These are phyloP conservation scores for Drosophila melanica DNA, from an alignment of 1,140 invertebrate species.

Conservation along the genomic window DNA sequence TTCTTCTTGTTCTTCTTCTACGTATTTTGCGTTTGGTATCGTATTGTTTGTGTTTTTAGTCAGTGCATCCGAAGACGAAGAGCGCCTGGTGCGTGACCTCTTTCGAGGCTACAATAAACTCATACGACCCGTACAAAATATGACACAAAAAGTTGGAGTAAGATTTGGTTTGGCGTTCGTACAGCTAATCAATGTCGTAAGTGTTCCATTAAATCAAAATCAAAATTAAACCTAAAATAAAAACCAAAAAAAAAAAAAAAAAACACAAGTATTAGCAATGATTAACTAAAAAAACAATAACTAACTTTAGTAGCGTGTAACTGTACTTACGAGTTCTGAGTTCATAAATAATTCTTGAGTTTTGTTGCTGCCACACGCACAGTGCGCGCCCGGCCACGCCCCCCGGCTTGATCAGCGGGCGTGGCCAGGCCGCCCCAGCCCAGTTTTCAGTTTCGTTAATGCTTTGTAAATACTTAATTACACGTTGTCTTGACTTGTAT, in stretches of 20 bases:
- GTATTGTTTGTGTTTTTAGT: conserved; percentile 66
- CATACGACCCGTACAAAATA: conserved; percentile 98
- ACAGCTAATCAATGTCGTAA: conserved; percentile 99
- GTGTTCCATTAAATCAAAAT: conserved; percentile 84
- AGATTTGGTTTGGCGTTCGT: conserved; percentile 98
- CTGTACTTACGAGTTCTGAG: conserved; percentile 71
- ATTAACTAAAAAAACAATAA: conserved; percentile 33
- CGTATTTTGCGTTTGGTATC: conserved; percentile 30
- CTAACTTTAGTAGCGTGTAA: conserved; percentile 76
- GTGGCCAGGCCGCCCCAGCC: conserved; percentile 30
- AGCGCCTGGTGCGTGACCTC: conserved; percentile 96
- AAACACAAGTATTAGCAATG: conserved; percentile 36
- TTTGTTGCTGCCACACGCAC: conserved; percentile 69
- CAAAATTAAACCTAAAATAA: conserved; percentile 40
- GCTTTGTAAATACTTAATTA: conserved; percentile 81
- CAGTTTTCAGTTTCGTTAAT: conserved; percentile 73
- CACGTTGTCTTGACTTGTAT: conserved; percentile 73
- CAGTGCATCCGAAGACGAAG: conserved; percentile 92
- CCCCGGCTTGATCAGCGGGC: conserved; percentile 18
- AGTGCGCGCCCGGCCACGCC: conserved; percentile 26
- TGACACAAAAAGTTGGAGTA: conserved; percentile 98
- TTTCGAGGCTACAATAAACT: conserved; percentile 99
- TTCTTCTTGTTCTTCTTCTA: no score
- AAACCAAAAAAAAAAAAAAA: conserved; percentile 57
- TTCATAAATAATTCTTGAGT: conserved; percentile 74